Conservation (phyloP, 1,140 invertebrate species). For the Palaemon carinicauda region DNA sequence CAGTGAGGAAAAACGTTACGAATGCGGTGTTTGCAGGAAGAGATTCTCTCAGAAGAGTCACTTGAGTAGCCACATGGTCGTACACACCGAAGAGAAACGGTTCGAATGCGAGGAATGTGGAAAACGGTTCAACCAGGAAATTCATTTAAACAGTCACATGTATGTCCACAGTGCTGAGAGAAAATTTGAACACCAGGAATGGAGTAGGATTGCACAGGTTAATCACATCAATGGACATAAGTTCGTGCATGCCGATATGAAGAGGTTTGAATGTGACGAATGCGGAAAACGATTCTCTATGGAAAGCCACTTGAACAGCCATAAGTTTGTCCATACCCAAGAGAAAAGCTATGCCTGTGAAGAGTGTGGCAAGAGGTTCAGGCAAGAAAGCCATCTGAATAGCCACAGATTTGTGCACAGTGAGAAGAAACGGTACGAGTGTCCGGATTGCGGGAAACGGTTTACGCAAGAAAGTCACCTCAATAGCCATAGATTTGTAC, state of each 20-base stretch:
- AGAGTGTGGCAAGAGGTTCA: conserved; percentile 40
- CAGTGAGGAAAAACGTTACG: conserved; percentile 42
- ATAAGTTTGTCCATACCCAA: conserved; percentile 33
- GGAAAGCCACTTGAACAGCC: conserved; percentile 32
- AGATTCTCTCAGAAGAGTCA: conserved; percentile 34
- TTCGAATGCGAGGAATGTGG: conserved; percentile 43
- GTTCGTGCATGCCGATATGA: background rate
- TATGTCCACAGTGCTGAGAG: conserved; percentile 38
- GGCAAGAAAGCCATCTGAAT: conserved; percentile 38
- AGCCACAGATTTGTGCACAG: conserved; percentile 39
- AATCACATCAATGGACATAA: background rate
- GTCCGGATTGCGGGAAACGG: conserved; percentile 35
- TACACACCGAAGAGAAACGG: conserved; percentile 37
- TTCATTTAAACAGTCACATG: conserved; percentile 38
- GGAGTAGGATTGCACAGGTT: background rate
- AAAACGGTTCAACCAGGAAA: conserved; percentile 22
- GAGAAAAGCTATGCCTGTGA: conserved; percentile 44
- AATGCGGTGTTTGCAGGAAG: conserved; percentile 32
- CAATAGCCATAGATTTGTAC: conserved; percentile 42
- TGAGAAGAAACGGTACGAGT: conserved; percentile 39
- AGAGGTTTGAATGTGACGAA: conserved; percentile 37
- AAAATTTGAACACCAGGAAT: background rate
- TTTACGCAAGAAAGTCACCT: conserved; percentile 45
- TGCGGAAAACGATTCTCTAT: conserved; percentile 34
- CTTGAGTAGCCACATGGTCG: conserved; percentile 36